A percentile compares a stretch with the other conserved stretches of the same genome.
Evolutionary conservation across 1,140 invertebrate genomes (phyloP).

Genomic region (Zaprionus inermis): DNA sequence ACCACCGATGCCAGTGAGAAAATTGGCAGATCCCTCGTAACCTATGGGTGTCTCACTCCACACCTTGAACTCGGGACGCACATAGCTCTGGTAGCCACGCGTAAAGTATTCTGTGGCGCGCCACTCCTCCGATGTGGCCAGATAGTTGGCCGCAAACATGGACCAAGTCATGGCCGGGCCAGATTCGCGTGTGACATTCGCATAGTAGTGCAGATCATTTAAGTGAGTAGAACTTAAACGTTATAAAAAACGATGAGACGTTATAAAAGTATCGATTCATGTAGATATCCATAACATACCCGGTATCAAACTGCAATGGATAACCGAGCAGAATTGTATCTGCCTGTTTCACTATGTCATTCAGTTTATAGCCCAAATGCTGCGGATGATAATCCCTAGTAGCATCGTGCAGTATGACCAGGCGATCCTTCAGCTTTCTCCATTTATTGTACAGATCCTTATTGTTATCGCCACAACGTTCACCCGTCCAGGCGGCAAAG

Average conservation of each 20-base stretch:
- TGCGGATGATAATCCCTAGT: slow-evolving; percentile 86
- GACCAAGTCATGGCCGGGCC: slow-evolving; percentile 87
- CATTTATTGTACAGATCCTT: slow-evolving; percentile 64
- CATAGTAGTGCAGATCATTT: slow-evolving; percentile 86
- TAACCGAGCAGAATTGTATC: slow-evolving; percentile 86
- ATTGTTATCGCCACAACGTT: slow-evolving; percentile 46
- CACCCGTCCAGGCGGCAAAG: slow-evolving; percentile 82
- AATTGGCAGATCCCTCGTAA: slow-evolving; percentile 85
- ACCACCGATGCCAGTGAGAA: slow-evolving; percentile 86
- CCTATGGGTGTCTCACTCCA: slow-evolving; percentile 86
- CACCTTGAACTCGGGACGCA: slow-evolving; percentile 85
- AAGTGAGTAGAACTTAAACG: slow-evolving; percentile 80
- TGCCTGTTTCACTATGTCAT: slow-evolving; percentile 85
- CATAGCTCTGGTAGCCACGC: slow-evolving; percentile 85
- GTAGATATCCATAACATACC: slow-evolving; percentile 30
- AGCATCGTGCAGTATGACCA: slow-evolving; percentile 84
- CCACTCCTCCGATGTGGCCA: slow-evolving; percentile 76
- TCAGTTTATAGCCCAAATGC: slow-evolving; percentile 84
- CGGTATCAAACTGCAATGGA: slow-evolving; percentile 85
- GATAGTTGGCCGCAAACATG: slow-evolving; percentile 85
- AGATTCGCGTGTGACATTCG: slow-evolving; percentile 84
- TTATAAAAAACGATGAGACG: no score
- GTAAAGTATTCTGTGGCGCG: slow-evolving; percentile 84
- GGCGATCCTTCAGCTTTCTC: slow-evolving; percentile 84
- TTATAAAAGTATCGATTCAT: not conserved